Base-by-base conservation (phyloP, 2,888 invertebrate species). In the Ptycholaimellus sp. region DNA sequence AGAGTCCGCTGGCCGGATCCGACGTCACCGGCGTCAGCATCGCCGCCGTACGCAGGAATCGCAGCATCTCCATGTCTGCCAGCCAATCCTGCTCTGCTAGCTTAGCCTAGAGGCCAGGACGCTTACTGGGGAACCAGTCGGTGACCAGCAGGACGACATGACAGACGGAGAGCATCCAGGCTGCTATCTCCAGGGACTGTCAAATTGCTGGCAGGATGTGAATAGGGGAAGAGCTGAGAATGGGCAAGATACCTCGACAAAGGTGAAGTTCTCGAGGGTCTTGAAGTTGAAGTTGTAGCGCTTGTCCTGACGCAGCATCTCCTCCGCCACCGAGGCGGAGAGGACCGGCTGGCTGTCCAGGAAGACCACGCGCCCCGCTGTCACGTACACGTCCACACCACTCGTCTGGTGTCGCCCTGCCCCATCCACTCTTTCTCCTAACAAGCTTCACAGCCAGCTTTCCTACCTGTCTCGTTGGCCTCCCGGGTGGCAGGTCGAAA, bases 1-100 rank as follows among this genome's bases (percentile, higher is more conserved):
- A n/a, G n/a, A n/a, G n/a, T n/a, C n/a, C n/a, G n/a, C n/a, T n/a
- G n/a, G n/a, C n/a, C n/a, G n/a, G n/a, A n/a, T n/a, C n/a, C n/a
- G n/a, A n/a, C n/a, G n/a, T n/a, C n/a, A n/a, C n/a, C 0, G 80
- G 80, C 57, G 76, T 77, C 45, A 81, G 59, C 77, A 80, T 79
- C 63, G 80, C 80, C 16, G 79, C 76, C 31, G 76, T 70, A 61
- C 74, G 74, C 13, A 79, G 64, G 57, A 76, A 75, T 51, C 41
- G 75, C 57, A 48, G 25, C 23, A 36, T n/a, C 58, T 77, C 25
- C 21, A 36, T 11, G 59, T 77, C 79, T 37, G 81, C 81, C 3
- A n/a, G n/a, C n/a, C n/a, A n/a, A n/a, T n/a, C n/a, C n/a, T n/a
- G n/a, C n/a, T n/a, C n/a, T n/a, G n/a, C n/a, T n/a, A n/a, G n/a